Evolutionary conservation across 2,888 invertebrate species (phyloP).

Genomic region (Apoda limacodes): DNA sequence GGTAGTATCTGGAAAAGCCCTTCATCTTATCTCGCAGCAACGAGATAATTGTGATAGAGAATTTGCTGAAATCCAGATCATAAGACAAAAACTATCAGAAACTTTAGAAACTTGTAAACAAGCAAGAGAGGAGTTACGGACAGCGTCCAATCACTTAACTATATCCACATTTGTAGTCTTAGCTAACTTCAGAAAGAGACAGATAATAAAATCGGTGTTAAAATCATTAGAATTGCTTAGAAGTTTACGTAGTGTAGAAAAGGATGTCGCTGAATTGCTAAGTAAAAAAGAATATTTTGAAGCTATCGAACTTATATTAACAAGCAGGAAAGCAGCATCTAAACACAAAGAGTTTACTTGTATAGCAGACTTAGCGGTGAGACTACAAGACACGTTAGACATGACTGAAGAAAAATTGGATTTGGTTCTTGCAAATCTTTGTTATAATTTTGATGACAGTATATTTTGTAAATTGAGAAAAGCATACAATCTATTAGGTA

Average conservation of each 20-base stretch:
- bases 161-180: slow-evolving; percentile 89
- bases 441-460: slow-evolving; percentile 79
- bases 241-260: slow-evolving; percentile 82
- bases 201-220: slow-evolving; percentile 83
- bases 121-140: slow-evolving; percentile 78
- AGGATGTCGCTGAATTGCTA: slow-evolving; percentile 84
- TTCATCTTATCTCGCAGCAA: slow-evolving; percentile 93
- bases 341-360: slow-evolving; percentile 91
- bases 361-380: slow-evolving; percentile 86
- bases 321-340: slow-evolving; percentile 87
- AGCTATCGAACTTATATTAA: slow-evolving; percentile 89
- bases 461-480: slow-evolving; percentile 86
- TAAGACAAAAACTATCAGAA: slow-evolving; percentile 76
- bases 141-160: slow-evolving; percentile 85
- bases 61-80: slow-evolving; percentile 79
- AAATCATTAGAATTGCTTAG: slow-evolving; percentile 73
- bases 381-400: slow-evolving; percentile 90
- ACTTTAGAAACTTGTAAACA: slow-evolving; percentile 78
- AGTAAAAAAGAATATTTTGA: slow-evolving; percentile 87
- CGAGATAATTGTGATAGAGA: slow-evolving; percentile 89
- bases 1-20: slow-evolving; percentile 93
- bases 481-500: slow-evolving; percentile 90
- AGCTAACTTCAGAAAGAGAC: slow-evolving; percentile 90
- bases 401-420: slow-evolving; percentile 94
- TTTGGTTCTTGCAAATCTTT: slow-evolving; percentile 83